Base-by-base conservation (phyloP, 2,113 vertebrate genomes). In the Corythornis cristatus region DNA sequence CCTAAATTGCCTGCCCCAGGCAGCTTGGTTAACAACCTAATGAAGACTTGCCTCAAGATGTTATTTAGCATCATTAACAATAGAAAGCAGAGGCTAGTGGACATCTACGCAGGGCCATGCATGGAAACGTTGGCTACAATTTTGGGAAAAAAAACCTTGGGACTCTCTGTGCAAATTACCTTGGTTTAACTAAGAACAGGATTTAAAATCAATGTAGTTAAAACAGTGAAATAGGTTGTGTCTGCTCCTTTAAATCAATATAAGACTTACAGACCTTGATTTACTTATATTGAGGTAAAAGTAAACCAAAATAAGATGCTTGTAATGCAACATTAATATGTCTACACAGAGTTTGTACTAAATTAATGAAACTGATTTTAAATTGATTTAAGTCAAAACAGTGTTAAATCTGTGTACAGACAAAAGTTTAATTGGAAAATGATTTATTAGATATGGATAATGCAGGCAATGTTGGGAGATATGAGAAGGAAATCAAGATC, bases 11-110 rank as follows among this genome's bases (percentile, higher is more conserved):
- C 51, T 95, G 88, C 56, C 83, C 74, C 53, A 89, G 83, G 78
- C 35, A 76, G 28, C 66, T 94, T 92, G 72, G 78, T 74, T 93
- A 95, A 83, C 79, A 89, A 57, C 37, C 23, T 92, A 95, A 95
- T 81, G 74, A 86, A 92, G 62, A 33, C 64, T 96, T 88, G 62
- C 83, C 54, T 95, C 66, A 78, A 83, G 75, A 93, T 0, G 0
- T 91, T 94, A 65, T 88, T 90, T 73, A 81, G 70, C 57, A 77
- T 83, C 64, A 89, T 83, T 78, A 93, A 83, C 60, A 79, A 81
- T 9, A 61, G 62, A 94, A 95, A 86, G 62, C 45, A 94, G 62
- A 88, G 43, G 26, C 35, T 91, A 84, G 92, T 75, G 74, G 50
- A 18, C 71, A 72, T 60, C 43, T 89, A 3, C 6, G 4, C 8